Evolutionary conservation across 2,113 vertebrate genomes (phyloP).

Genomic region (Narcine bancroftii): DNA sequence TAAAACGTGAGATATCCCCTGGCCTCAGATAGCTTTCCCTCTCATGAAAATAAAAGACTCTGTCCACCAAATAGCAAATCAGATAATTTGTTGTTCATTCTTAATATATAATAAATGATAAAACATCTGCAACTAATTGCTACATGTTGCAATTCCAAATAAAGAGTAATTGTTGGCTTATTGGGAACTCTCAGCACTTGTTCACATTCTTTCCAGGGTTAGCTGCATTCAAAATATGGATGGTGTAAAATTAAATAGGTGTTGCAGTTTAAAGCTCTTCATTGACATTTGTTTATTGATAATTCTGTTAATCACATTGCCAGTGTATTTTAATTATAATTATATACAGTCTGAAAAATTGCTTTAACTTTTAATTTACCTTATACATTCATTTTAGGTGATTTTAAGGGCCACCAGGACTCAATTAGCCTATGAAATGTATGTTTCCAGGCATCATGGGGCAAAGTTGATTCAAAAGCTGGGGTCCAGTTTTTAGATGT

Average conservation of each 20-base stretch:
- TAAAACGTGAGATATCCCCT: background rate
- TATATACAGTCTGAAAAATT: background rate
- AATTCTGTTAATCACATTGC: constrained; percentile 26
- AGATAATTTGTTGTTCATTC: background rate
- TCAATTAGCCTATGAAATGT: background rate
- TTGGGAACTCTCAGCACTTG: background rate
- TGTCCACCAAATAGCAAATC: background rate
- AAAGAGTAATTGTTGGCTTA: constrained; percentile 30
- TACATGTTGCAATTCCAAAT: constrained; percentile 11
- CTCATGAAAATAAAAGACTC: background rate
- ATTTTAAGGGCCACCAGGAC: background rate
- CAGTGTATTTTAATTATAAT: constrained; percentile 5
- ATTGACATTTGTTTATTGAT: background rate
- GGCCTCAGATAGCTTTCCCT: background rate
- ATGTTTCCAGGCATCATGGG: background rate
- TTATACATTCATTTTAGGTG: background rate
- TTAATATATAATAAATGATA: constrained; percentile 10
- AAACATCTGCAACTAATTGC: constrained; percentile 9
- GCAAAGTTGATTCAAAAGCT: background rate
- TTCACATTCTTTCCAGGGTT: background rate
- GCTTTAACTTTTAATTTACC: background rate
- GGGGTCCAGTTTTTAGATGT: background rate
- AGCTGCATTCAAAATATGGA: background rate
- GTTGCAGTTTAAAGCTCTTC: background rate
- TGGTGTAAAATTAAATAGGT: background rate